Conservation (phyloP, 1,140 invertebrate species). For the Anthonomus grandis region DNA sequence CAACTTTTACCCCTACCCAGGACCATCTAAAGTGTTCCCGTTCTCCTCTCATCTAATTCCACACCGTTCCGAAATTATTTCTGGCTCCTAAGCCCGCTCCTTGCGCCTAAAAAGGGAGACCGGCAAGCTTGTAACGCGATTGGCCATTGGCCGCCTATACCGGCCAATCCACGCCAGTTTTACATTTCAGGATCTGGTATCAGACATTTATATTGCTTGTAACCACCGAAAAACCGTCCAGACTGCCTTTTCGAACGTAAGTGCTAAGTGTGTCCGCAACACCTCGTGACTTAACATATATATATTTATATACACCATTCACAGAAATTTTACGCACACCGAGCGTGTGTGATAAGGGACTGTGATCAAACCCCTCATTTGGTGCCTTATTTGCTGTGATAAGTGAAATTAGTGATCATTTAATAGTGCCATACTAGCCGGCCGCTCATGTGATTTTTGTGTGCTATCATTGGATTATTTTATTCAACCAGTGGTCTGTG, state of each 20-base stretch:
- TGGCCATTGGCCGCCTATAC: slow-evolving; percentile 48
- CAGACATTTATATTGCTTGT: slow-evolving; percentile 79
- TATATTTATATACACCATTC: slow-evolving; percentile 1
- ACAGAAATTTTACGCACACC: background rate
- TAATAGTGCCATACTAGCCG: slow-evolving; percentile 25
- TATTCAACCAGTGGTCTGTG: slow-evolving; percentile 18
- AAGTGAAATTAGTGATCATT: slow-evolving; percentile 20
- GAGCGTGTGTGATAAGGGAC: slow-evolving; percentile 9
- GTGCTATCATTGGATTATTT: slow-evolving; percentile 19
- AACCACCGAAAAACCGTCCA: slow-evolving; percentile 68
- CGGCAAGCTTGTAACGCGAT: slow-evolving; percentile 51
- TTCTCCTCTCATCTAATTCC: slow-evolving; percentile 22
- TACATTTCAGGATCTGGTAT: slow-evolving; percentile 72
- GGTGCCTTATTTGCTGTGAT: slow-evolving; percentile 14
- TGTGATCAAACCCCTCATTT: slow-evolving; percentile 2
- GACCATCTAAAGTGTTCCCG: slow-evolving; percentile 24
- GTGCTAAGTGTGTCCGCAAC: slow-evolving; percentile 50
- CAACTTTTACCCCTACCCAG: slow-evolving; percentile 24
- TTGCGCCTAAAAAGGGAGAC: slow-evolving; percentile 64
- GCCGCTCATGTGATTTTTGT: slow-evolving; percentile 13
- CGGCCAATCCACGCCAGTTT: slow-evolving; percentile 52
- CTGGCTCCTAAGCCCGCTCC: slow-evolving; percentile 36
- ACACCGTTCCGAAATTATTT: slow-evolving; percentile 33
- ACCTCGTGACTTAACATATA: slow-evolving; percentile 4
- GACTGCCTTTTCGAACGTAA: slow-evolving; percentile 90